Base-by-base conservation (phyloP, 2,113 vertebrate species). In the Chaetops frenatus region DNA sequence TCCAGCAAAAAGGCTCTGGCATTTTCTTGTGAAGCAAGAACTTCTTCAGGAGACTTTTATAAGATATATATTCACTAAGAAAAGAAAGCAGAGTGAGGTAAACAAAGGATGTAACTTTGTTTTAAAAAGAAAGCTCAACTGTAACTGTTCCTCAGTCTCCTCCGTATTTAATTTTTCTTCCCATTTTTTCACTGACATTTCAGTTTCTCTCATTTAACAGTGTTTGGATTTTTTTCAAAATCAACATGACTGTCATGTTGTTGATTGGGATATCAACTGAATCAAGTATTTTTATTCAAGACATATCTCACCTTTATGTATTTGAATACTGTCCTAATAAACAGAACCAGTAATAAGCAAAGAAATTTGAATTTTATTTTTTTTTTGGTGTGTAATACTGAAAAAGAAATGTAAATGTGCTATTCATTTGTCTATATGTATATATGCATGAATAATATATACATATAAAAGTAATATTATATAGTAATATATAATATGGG, bases 21-120 rank as follows among this genome's bases (percentile, higher is more conserved):
- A 99, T 97, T 99, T 98, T 92, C 97, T 99, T 85, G 99, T 99
- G 85, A 99, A 99, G 97, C 99, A 99, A 97, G 99, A 99, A 93
- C 95, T 99, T 82, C 98, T 99, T 82, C 99, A 99, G 91, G 99
- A 99, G 81, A 98, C 98, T 38, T 98, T 99, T 92, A 99, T 99
- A 92, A 99, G 99, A 97, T 99, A 99, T 25, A 99, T 99, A 96
- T 99, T 99, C 90, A 99, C 99, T 17, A 99, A 99, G 98, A 99
- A 99, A 97, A 99, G 99, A 97, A 99, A 99, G 95, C 99, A 99
- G 98, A 98, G 99, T 97, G 99, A 99, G 99, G 99, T 99, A 98
- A 98, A 97, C 38, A 33, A 70, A 95, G 81, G 45, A 83, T 48
- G 31, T 47, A 31, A 62, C 29, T 24, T 57, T 47, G 47, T 60